These are phyloP conservation scores for Oikopleura albicans DNA, from an alignment of 23 tunicate genomes.

Conservation along the genomic window DNA sequence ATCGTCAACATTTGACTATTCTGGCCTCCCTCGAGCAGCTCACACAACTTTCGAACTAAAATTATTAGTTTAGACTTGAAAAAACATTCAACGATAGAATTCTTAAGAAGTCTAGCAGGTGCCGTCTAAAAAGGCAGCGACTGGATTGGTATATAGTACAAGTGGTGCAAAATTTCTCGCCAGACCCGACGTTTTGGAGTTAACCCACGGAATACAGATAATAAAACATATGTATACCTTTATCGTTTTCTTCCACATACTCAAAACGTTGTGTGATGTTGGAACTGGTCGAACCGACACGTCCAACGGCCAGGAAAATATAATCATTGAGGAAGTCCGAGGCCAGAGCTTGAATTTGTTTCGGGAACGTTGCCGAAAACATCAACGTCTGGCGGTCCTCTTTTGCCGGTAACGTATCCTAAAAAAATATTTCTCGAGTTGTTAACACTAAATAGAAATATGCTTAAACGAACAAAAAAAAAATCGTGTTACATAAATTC, in stretches of 20 bases:
- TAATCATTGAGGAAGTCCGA: conserved; percentile 73
- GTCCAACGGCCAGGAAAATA: conserved; percentile 64
- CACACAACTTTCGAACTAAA: conserved; percentile 25
- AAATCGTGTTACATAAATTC: too few species aligned
- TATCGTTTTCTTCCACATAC: conserved; percentile 51
- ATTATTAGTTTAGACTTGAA: neutral
- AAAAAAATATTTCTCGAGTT: too few species aligned
- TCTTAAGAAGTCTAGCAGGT: too few species aligned
- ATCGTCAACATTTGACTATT: conserved; percentile 46
- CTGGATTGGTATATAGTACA: too few species aligned
- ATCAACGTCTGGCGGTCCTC: conserved; percentile 62
- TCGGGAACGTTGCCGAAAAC: conserved; percentile 97
- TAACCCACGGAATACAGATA: too few species aligned
- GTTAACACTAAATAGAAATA: too few species aligned
- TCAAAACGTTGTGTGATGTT: conserved; percentile 52
- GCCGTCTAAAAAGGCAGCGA: too few species aligned
- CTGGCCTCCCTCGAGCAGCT: conserved; percentile 38
- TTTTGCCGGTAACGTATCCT: conserved; percentile 50
- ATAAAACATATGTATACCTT: conserved; percentile 3
- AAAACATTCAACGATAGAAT: too few species aligned
- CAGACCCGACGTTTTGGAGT: too few species aligned
- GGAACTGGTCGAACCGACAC: conserved; percentile 79
- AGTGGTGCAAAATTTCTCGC: too few species aligned
- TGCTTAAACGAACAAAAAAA: too few species aligned
- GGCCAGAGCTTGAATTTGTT: conserved; percentile 76